phyloP scores from a whole-genome alignment of 2,888 invertebrate species.

The Nezara viridula region DNA sequence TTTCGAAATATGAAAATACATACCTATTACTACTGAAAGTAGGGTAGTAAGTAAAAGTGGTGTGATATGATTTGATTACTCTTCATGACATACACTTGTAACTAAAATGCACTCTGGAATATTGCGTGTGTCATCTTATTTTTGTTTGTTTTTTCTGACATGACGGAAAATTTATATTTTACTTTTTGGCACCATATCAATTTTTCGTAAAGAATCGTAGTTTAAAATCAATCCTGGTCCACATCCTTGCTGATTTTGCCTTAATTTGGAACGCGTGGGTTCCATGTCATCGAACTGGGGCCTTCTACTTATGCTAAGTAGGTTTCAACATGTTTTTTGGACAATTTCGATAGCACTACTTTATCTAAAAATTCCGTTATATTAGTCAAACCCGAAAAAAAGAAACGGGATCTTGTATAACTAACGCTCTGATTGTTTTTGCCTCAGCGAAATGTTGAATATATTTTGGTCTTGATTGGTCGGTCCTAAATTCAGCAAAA shows the following conservation, averaged over 20 bases:
- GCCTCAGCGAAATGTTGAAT: not conserved
- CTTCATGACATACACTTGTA: too few species aligned
- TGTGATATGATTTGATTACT: too few species aligned
- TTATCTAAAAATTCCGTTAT: not conserved
- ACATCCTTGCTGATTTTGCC: not conserved
- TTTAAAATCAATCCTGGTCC: not conserved
- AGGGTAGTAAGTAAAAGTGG: too few species aligned
- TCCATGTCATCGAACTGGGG: not conserved
- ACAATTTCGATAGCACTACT: not conserved
- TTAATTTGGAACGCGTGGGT: not conserved
- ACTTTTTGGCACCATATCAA: not conserved
- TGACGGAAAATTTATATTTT: too few species aligned
- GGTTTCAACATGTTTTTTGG: not conserved
- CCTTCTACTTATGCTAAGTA: slow-evolving; percentile 7
- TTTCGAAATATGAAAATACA: too few species aligned
- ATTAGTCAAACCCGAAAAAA: not conserved
- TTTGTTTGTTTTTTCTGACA: too few species aligned
- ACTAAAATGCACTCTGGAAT: too few species aligned
- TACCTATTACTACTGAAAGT: too few species aligned
- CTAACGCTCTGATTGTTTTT: not conserved
- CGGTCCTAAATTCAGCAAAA: not conserved
- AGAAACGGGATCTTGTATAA: not conserved
- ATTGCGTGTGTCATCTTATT: too few species aligned
- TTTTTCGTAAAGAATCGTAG: not conserved
- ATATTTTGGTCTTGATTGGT: not conserved